These are phyloP conservation scores for Hyla sarda DNA, from an alignment of 2,113 vertebrate genomes.

Conservation along the genomic window DNA sequence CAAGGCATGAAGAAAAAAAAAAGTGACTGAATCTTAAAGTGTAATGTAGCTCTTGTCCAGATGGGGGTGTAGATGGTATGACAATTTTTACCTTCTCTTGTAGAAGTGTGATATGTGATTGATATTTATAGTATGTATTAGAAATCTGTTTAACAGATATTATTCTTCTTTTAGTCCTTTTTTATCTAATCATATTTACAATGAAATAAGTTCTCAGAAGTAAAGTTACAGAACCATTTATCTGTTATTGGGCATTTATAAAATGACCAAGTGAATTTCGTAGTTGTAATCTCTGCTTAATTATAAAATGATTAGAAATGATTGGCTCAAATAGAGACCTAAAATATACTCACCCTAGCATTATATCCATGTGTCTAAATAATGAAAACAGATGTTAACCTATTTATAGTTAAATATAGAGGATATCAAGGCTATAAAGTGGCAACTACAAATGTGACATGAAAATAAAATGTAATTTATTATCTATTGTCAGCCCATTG, in stretches of 20 bases:
- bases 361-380: neutral
- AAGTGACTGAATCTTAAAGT: neutral
- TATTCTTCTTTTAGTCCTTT: neutral
- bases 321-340: neutral
- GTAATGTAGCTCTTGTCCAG: conserved; percentile 48
- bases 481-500: no score
- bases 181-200: neutral
- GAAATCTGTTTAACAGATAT: neutral
- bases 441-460: neutral
- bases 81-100: conserved; percentile 28
- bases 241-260: neutral
- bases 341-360: neutral
- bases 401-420: neutral
- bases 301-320: neutral
- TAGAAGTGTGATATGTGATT: conserved; percentile 7
- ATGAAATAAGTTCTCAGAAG: neutral
- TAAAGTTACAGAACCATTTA: neutral
- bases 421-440: neutral
- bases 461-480: neutral
- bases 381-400: neutral
- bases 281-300: neutral
- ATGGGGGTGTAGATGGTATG: conserved; percentile 49
- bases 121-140: neutral
- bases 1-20: neutral
- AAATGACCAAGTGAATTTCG: neutral